Percentiles rank a stretch among this genome's conserved stretches.
These are phyloP conservation scores for Luperina nickerlii DNA, from an alignment of 2,888 invertebrate genomes.

Conservation along the genomic window DNA sequence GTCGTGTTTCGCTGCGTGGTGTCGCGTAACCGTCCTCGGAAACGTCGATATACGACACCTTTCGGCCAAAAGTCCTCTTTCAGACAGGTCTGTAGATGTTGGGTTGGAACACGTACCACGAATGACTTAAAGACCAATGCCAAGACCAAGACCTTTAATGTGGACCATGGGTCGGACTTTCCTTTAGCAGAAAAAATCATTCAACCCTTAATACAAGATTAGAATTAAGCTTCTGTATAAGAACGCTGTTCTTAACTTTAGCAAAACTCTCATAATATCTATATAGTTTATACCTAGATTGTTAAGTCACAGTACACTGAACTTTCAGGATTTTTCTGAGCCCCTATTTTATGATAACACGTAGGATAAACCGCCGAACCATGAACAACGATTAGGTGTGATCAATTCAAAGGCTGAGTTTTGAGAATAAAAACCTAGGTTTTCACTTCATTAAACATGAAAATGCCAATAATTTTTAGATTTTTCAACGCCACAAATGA, in stretches of 20 bases:
- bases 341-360: conserved; percentile 23
- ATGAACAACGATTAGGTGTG: conserved; percentile 55
- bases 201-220: not conserved
- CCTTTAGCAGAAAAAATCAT: not conserved
- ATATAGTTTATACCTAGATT: not conserved
- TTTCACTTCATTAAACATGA: conserved; percentile 54
- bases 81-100: too few relatives aligned
- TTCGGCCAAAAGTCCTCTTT: too few relatives aligned
- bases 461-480: conserved; percentile 12
- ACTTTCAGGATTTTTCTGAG: not conserved
- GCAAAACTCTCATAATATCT: too few relatives aligned
- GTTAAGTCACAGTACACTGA: not conserved
- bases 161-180: too few relatives aligned
- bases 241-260: not conserved
- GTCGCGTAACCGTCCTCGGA: too few relatives aligned
- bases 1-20: too few relatives aligned
- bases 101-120: too few relatives aligned
- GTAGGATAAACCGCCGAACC: conserved; percentile 42
- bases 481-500: not conserved
- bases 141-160: too few relatives aligned
- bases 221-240: not conserved
- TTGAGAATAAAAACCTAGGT: conserved; percentile 43
- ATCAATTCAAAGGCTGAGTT: conserved; percentile 43
- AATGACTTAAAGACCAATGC: too few relatives aligned
- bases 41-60: too few relatives aligned